A percentile compares a stretch with the other conserved stretches of the same genome.
phyloP scores from a whole-genome alignment of 92 coral and sea anemone species.

The Bergia sp. region DNA sequence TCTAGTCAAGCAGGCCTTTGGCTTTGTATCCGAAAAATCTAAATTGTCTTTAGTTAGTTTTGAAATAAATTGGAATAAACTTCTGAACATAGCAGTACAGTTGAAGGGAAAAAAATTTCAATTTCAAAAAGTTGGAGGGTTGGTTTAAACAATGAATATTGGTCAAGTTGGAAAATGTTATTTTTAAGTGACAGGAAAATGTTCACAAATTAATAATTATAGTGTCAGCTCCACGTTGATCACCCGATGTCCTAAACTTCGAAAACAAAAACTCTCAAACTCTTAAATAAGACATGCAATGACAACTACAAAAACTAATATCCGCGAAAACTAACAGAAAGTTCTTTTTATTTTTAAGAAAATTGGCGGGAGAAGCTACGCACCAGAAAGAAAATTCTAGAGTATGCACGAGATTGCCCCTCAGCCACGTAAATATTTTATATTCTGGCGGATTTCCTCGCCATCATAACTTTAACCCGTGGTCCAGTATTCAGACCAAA shows the following conservation, averaged over 20 bases:
- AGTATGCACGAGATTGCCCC: conserved; percentile 18
- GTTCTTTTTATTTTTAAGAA: neutral
- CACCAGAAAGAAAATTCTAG: conserved; percentile 28
- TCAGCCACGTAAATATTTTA: conserved; percentile 42
- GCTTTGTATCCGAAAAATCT: too few relatives aligned
- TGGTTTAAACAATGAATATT: neutral
- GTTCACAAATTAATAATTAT: neutral
- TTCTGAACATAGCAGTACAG: neutral
- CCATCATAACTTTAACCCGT: conserved; percentile 17
- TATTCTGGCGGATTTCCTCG: conserved; percentile 20
- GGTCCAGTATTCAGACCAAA: neutral
- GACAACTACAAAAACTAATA: neutral
- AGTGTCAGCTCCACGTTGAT: conserved; percentile 8
- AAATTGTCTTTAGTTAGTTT: too few relatives aligned
- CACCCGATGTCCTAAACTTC: neutral
- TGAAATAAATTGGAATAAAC: neutral
- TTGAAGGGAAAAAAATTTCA: neutral
- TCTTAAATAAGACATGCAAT: neutral
- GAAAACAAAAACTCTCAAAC: neutral
- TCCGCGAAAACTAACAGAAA: neutral
- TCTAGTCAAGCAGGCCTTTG: too few relatives aligned
- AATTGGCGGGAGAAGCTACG: neutral
- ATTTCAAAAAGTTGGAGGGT: neutral
- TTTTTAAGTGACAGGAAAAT: neutral
- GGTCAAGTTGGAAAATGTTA: neutral